phyloP scores from a whole-genome alignment of 2,797 vertebrate genomes.

The Glossophaga mutica region DNA sequence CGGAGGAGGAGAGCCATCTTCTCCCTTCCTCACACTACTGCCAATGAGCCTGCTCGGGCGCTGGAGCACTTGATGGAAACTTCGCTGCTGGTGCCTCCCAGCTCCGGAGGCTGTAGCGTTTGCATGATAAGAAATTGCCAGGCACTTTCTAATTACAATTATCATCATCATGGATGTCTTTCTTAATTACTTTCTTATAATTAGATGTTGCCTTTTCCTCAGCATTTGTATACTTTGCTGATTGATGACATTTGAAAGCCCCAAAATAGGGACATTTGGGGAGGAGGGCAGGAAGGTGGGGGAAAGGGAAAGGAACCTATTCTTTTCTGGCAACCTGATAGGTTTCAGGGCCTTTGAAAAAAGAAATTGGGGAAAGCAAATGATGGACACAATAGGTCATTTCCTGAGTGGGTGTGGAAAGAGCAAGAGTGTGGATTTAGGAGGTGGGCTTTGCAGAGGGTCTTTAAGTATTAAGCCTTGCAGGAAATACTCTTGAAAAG shows the following conservation, averaged over 20 bases:
- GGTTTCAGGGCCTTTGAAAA: not conserved
- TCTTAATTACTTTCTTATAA: conserved; percentile 79
- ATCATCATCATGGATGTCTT: conserved; percentile 76
- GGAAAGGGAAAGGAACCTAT: not conserved
- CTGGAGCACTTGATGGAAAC: not conserved
- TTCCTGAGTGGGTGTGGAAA: not conserved
- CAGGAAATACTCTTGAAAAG: not conserved
- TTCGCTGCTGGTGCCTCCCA: not conserved
- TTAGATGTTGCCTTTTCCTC: conserved; percentile 72
- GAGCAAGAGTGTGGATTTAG: not conserved
- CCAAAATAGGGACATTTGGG: conserved; percentile 67
- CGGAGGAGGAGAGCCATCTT: conserved; percentile 19
- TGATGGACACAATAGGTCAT: not conserved
- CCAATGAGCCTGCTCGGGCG: not conserved
- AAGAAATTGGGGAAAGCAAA: not conserved
- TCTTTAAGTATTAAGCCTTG: not conserved
- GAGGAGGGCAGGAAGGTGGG: conserved; percentile 26
- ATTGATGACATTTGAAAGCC: conserved; percentile 76
- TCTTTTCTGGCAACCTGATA: not conserved
- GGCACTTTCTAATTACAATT: conserved; percentile 76
- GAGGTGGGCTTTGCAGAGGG: not conserved
- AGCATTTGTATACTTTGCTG: conserved; percentile 71
- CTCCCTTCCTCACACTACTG: conserved; percentile 55
- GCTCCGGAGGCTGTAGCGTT: conserved; percentile 52
- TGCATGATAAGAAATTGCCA: conserved; percentile 60